Base-by-base conservation (phyloP, 2,797 vertebrate genomes). In the Malacoraja senta region DNA sequence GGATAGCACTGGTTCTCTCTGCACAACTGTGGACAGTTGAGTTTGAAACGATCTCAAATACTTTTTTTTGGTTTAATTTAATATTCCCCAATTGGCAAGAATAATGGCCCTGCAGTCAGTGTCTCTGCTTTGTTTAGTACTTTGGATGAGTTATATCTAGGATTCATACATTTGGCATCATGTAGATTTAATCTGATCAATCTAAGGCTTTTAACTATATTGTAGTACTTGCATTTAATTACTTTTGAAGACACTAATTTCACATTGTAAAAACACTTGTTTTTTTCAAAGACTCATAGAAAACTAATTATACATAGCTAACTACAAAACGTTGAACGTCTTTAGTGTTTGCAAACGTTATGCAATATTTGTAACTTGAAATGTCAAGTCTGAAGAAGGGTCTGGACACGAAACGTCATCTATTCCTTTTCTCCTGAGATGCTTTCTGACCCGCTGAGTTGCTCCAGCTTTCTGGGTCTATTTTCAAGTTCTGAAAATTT, bases 181-280 rank as follows among this genome's bases (percentile, higher is more conserved):
- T 74, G 35, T 10, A 63, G 38, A 26, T 53, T 92, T 29, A 35
- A 72, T 24, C 32, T 53, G 38, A 65, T 88, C 61, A 88, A 9
- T 88, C 65, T 21, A 74, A 92, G 38, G 35, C 65, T 76, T 91
- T 92, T 92, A 92, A 92, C 71, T 26, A 35, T 74, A 74, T 44
- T 74, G 24, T 76, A 35, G 35, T 10, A 76, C 76, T 92, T 92
- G 90, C 90, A 92, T 44, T 92, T 76, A 92, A 68, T 65, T 65
- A 88, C 21, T 65, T 88, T 88, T 88, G 68, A 71, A 92, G 65
- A 76, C 88, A 35, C 35, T 24, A 68, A 71, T 44, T 72, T 91
- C n/a, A 26, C 10, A 76, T 92, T 68, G 44, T 74, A 53, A 68
- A 91, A 91, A 53, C 21, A 88, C 65, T 26, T 83, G 21, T 83